Base-by-base conservation (phyloP, 2,113 vertebrate species). In the Hypomesus transpacificus region DNA sequence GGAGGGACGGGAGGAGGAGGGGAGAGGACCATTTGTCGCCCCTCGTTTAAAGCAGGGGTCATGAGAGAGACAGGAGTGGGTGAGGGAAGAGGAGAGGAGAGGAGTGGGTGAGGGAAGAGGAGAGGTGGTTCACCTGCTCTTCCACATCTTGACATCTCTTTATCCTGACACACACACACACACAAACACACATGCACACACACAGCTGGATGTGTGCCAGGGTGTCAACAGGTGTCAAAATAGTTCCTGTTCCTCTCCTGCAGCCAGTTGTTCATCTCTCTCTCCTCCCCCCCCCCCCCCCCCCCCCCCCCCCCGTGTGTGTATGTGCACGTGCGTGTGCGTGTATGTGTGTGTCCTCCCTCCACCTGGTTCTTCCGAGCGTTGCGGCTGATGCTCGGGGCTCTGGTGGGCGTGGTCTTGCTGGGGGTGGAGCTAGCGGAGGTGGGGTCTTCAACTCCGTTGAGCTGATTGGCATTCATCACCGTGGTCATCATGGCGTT, bases 401-500 rank as follows among this genome's bases (percentile, higher is more conserved):
- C 91, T 81, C 94, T 95, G 0, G 80, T 70, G 64, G 93, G 90
- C 11, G 91, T 92, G 18, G 92, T 91, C 82, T 92, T 94, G 82
- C 87, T 65, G 65, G 88, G 90, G 58, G 90, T 80, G 77, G 70
- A 61, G 73, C 52, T 62, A 26, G 75, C 16, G 28, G 68, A 69
- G 86, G 59, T 20, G 3, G 62, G 62, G 14, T 86, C 84, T 0
- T 89, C 89, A 0, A 88, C 93, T 84, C 93, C 93, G 3, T 92
- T 84, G 7, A 94, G 85, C 73, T 90, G 92, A 13, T 90, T 88
- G 80, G 90, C 89, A 5, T 88, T 94, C 93, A 95, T 94, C 54
- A 95, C 92, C 8, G 93, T 92, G 71, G 91, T 93, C 94, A 95
- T 94, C 90, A 93, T 94, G 81, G 90, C 92, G 1, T 93, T 93